Evolutionary conservation across 2,797 vertebrate species (phyloP).

Genomic region (Acipenser ruthenus): DNA sequence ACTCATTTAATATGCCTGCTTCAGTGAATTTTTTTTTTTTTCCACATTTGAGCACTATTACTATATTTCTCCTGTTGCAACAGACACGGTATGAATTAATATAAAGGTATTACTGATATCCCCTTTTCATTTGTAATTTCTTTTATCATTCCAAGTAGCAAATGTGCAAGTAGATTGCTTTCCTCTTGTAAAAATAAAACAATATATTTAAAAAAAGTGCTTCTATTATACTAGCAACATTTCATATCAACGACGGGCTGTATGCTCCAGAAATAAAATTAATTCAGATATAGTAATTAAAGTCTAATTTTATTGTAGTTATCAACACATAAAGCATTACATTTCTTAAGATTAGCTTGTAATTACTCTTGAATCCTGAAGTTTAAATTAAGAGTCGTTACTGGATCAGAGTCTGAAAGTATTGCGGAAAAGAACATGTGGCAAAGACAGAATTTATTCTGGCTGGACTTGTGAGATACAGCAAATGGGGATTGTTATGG

Average conservation of each 20-base stretch:
- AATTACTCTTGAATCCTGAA: neutral
- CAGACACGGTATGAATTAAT: neutral
- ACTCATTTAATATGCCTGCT: constrained; percentile 8
- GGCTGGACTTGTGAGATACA: neutral
- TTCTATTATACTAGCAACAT: too few relatives aligned
- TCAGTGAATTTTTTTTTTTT: neutral
- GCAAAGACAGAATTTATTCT: neutral
- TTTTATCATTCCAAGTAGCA: too few relatives aligned
- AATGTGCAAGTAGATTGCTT: too few relatives aligned
- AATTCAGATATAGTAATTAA: neutral
- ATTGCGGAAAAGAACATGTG: neutral
- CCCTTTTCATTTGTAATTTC: too few relatives aligned
- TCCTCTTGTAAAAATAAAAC: too few relatives aligned
- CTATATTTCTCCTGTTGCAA: constrained; percentile 9
- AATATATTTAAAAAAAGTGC: too few relatives aligned
- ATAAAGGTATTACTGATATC: constrained; percentile 2
- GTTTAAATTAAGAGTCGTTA: neutral
- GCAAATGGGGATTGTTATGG: constrained; percentile 8
- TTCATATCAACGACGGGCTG: too few relatives aligned
- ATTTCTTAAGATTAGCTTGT: neutral
- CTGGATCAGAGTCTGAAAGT: neutral
- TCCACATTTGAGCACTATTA: neutral
- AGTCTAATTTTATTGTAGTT: neutral
- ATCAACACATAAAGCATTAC: neutral
- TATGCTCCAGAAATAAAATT: neutral